These are phyloP conservation scores for Python bivittatus DNA, from an alignment of 2,113 vertebrate species.

Conservation along the genomic window DNA sequence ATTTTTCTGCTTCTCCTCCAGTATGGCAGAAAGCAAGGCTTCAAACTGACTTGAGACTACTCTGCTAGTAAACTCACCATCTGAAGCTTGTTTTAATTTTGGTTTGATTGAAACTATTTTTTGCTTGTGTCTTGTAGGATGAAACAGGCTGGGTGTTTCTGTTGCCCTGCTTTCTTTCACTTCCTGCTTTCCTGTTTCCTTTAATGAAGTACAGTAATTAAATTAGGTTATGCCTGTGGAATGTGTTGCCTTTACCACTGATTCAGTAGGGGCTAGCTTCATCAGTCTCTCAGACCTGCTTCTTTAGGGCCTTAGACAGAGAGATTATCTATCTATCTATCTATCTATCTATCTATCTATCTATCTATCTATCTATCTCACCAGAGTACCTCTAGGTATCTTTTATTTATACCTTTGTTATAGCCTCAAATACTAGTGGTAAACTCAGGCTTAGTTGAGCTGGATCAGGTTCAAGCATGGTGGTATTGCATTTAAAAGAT, in stretches of 20 bases:
- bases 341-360: too few species aligned
- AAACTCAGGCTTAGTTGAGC: not conserved
- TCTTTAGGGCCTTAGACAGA: not conserved
- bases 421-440: not conserved
- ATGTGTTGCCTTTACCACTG: not conserved
- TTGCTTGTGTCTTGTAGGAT: constrained; percentile 12
- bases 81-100: not conserved
- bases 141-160: constrained; percentile 10
- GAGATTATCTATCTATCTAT: too few species aligned
- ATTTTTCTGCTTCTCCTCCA: not conserved
- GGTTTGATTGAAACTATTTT: constrained; percentile 16
- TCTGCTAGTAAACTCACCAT: not conserved
- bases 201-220: not conserved
- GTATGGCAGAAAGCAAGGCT: not conserved
- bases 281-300: not conserved
- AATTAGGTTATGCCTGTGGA: not conserved
- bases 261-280: not conserved
- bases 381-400: not conserved
- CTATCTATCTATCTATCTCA: not conserved
- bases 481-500: not conserved
- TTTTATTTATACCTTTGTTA: not conserved
- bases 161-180: rapidly evolving
- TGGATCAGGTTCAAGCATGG: not conserved
- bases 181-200: not conserved
- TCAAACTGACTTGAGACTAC: not conserved